Evolutionary conservation across 1,140 invertebrate species (phyloP).

Genomic region (Drosophila kikkawai): DNA sequence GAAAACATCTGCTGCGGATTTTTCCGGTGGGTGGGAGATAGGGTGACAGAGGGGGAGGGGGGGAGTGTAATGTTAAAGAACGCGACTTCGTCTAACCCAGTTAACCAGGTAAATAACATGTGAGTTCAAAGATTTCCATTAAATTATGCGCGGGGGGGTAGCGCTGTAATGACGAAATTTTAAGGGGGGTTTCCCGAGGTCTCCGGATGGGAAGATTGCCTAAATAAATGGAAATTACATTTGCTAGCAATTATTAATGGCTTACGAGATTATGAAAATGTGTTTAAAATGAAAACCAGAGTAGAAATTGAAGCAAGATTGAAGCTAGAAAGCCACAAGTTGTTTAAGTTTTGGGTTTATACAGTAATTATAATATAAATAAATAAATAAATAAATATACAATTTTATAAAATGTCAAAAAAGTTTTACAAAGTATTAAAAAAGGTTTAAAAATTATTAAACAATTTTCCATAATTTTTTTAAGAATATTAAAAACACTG

Average conservation of each 20-base stretch:
- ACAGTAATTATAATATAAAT: no score
- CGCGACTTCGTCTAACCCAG: slow-evolving; percentile 49
- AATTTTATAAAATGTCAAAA: no score
- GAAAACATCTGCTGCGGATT: slow-evolving; percentile 38
- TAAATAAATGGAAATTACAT: slow-evolving; percentile 34
- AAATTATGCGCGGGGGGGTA: slow-evolving; percentile 24
- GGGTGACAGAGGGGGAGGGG: not conserved
- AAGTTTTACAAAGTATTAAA: no score
- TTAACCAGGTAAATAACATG: slow-evolving; percentile 55
- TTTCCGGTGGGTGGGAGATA: not conserved
- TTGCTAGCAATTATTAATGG: slow-evolving; percentile 31
- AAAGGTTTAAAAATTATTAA: no score
- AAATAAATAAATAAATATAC: no score
- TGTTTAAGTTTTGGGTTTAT: not conserved
- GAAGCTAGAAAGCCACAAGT: not conserved
- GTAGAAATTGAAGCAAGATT: not conserved
- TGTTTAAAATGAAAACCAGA: not conserved
- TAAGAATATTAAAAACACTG: no score
- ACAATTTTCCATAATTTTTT: not conserved
- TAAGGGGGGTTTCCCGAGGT: not conserved
- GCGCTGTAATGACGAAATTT: slow-evolving; percentile 17
- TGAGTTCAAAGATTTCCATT: slow-evolving; percentile 54
- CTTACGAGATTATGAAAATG: slow-evolving; percentile 15
- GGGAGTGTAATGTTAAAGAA: slow-evolving; percentile 39
- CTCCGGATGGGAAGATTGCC: slow-evolving; percentile 16